phyloP scores from a whole-genome alignment of 2,888 invertebrate genomes.

The Horisme vitalbata region DNA sequence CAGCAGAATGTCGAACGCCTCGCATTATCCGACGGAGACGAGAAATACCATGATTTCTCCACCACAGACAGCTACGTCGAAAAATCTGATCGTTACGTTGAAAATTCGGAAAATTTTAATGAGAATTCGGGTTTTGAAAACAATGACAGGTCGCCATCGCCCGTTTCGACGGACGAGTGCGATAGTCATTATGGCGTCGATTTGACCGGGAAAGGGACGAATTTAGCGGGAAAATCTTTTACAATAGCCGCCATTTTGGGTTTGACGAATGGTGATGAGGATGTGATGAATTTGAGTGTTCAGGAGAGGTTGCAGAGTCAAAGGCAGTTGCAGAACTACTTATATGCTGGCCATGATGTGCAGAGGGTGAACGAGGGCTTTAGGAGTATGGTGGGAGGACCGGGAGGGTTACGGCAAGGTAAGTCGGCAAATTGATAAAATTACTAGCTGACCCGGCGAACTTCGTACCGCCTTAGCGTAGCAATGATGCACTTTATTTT shows the following conservation, averaged over 20 bases:
- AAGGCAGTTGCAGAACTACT: constrained; percentile 66
- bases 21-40: constrained; percentile 49
- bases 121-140: constrained; percentile 47
- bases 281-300: constrained; percentile 81
- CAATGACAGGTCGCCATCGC: constrained; percentile 58
- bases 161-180: constrained; percentile 68
- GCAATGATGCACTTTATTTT: too few relatives aligned
- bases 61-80: constrained; percentile 43
- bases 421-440: too few relatives aligned
- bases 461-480: too few relatives aligned
- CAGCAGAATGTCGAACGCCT: constrained; percentile 62
- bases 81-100: constrained; percentile 34
- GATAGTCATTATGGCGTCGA: constrained; percentile 73
- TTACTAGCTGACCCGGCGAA: too few relatives aligned
- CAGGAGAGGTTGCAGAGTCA: constrained; percentile 74
- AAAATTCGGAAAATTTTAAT: constrained; percentile 34
- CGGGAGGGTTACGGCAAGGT: constrained; percentile 66
- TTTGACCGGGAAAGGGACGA: constrained; percentile 68
- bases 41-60: constrained; percentile 35
- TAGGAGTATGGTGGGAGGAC: constrained; percentile 59
- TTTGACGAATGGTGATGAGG: constrained; percentile 81
- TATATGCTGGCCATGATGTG: constrained; percentile 70
- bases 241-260: constrained; percentile 95
- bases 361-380: constrained; percentile 69
- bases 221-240: constrained; percentile 87